Base-by-base conservation (phyloP, 2,797 vertebrate species). In the Sphaeramia orbicularis region DNA sequence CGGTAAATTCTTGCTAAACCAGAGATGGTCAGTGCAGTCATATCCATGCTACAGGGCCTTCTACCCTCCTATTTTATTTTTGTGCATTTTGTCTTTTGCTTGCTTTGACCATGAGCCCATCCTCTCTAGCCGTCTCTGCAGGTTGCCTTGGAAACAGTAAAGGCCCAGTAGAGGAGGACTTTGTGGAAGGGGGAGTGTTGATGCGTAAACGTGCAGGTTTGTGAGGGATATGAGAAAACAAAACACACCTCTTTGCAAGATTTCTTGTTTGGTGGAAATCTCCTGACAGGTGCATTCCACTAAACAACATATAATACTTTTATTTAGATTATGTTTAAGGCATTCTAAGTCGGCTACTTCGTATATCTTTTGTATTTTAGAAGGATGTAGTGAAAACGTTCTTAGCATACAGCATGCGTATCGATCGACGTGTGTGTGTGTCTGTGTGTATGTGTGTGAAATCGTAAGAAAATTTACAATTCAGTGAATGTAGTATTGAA, bases 121-220 rank as follows among this genome's bases (percentile, higher is more conserved):
- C 62, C 41, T 70, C 51, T 76, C 78, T 56, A 47, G 78, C 74
- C 65, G 15, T 24, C 76, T 89, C 73, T 76, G 79, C 63, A 83
- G 57, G 94, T 94, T 94, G 87, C 93, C 92, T 90, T 83, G 90
- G 93, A 91, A 94, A 95, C 94, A 85, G 89, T 78, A 75, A 78
- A 65, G 73, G 82, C 89, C 80, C 89, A 89, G 84, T 69, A 86
- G 89, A 83, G 88, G 88, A 89, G 67, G 58, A 75, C 62, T 80
- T 65, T 69, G 69, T 49, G 65, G 37, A 80, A 69, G 44, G 63
- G 58, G 58, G 73, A 68, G 59, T 68, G 77, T 68, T n/a, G 59
- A 74, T 78, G 84, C 49, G 15, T 83, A 53, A 74, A 85, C 4
- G 19, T 76, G 57, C 50, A 80, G 74, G 74, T 83, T 85, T 75